Evolutionary conservation across 2,797 vertebrate genomes (phyloP).

Genomic region (Momotus momota): DNA sequence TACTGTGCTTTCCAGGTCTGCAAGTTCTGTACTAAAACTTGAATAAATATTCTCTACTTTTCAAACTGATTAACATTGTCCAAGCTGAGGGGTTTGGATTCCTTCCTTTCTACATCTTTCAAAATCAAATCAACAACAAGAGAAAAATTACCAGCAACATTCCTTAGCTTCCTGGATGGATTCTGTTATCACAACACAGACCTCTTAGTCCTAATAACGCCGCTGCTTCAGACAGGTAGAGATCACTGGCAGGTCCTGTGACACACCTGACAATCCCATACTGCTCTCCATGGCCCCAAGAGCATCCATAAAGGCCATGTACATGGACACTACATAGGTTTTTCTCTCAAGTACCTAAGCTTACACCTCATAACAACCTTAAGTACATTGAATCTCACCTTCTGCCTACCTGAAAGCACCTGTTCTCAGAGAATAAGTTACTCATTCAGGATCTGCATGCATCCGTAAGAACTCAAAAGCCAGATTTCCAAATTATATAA

Average conservation of each 20-base stretch:
- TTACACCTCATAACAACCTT: not conserved
- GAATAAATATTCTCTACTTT: not conserved
- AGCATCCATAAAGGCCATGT: not conserved
- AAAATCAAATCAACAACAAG: not conserved
- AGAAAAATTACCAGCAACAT: not conserved
- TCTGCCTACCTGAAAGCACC: not conserved
- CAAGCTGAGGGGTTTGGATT: not conserved
- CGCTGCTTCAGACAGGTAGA: not conserved
- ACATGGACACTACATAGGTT: fast-evolving
- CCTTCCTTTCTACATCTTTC: not conserved
- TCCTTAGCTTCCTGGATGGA: not conserved
- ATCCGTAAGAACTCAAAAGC: not conserved
- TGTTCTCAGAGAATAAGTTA: not conserved
- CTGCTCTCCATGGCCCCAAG: not conserved
- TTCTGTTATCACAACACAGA: not conserved
- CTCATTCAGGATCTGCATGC: fast-evolving
- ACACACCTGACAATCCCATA: not conserved
- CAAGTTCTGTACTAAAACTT: not conserved
- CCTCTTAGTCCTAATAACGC: not conserved
- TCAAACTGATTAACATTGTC: not conserved
- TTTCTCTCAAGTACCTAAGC: not conserved
- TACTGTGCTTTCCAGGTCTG: not conserved
- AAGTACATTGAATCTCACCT: not conserved
- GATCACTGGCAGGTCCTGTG: not conserved
- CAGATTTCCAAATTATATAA: not conserved